Base-by-base conservation (phyloP, 2,113 vertebrate genomes). In the Reinhardtius hippoglossoides region DNA sequence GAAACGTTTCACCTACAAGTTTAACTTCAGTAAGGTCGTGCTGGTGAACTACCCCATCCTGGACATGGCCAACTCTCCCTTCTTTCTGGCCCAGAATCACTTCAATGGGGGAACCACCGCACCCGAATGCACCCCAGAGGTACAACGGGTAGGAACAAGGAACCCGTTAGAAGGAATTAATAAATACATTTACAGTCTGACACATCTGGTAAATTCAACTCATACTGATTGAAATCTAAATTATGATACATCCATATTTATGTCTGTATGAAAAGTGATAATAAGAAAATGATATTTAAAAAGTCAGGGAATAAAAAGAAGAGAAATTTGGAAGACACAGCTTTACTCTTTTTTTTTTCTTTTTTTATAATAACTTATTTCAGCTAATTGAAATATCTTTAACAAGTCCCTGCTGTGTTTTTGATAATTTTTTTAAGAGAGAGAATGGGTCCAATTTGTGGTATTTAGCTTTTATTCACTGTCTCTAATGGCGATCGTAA, bases 1-100 rank as follows among this genome's bases (percentile, higher is more conserved):
- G 35, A 98, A 98, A 80, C 94, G 97, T 24, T 98, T 98, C 91
- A 98, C 97, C 75, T 98, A 98, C 95, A 98, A 98, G 91, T 98
- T 98, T 80, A 98, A 97, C 94, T 97, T 97, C 93, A 97, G 96
- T 87, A 97, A 97, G 87, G 96, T 98, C 1, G 96, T 97, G 21
- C 76, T 98, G 61, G 96, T 97, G 26, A 97, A 97, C 78, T 97
- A 96, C 78, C 96, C 96, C 0, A 92, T 98, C 61, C 87, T 97
- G 88, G 97, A 98, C 56, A 93, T 97, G 95, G 95, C 96, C 0
- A 95, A 95, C 9, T 95, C 95, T 2, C 95, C 96, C 8, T 96
- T 96, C 24, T 91, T 96, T 78, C 90, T 98, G 82, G 93, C 95
- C 65, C 96, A 96, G 70, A 94, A 95, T 67, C 96, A 96, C 84